Evolutionary conservation across 1,140 invertebrate species (phyloP).

Genomic region (Eumeta japonica): DNA sequence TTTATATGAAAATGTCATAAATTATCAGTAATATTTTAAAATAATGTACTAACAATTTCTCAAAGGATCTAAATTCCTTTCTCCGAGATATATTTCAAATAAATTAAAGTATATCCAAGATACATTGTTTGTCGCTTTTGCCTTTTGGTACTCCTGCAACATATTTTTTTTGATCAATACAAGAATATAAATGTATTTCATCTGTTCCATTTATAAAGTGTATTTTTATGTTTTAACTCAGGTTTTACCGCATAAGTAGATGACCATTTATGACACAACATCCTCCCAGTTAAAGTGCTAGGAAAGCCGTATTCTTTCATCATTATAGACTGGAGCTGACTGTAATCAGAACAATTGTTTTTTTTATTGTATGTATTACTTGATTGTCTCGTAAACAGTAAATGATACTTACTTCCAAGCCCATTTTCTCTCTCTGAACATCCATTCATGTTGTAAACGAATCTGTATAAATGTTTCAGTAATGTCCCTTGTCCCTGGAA

Average conservation of each 20-base stretch:
- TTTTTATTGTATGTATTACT: too few relatives aligned
- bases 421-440: slow-evolving; percentile 42
- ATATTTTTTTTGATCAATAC: too few relatives aligned
- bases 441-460: slow-evolving; percentile 42
- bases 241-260: slow-evolving; percentile 36
- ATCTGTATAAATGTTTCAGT: slow-evolving; percentile 48
- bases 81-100: slow-evolving; percentile 41
- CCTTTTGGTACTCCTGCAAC: slow-evolving; percentile 48
- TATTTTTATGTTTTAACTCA: too few relatives aligned
- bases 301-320: slow-evolving; percentile 41
- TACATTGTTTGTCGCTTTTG: slow-evolving; percentile 42
- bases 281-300: slow-evolving; percentile 29
- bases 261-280: slow-evolving; percentile 40
- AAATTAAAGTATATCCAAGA: slow-evolving; percentile 41
- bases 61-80: slow-evolving; percentile 32
- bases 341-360: too few relatives aligned
- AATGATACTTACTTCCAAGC: slow-evolving; percentile 45
- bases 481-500: slow-evolving; percentile 45
- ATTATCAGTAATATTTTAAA: too few relatives aligned
- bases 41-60: slow-evolving; percentile 25
- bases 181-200: too few relatives aligned
- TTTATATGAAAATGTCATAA: too few relatives aligned
- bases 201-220: too few relatives aligned
- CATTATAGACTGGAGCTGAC: slow-evolving; percentile 36
- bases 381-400: too few relatives aligned